A percentile compares a stretch with the other conserved stretches of the same genome.
Evolutionary conservation across 2,113 vertebrate genomes (phyloP).

Genomic region (Delphinus delphis): DNA sequence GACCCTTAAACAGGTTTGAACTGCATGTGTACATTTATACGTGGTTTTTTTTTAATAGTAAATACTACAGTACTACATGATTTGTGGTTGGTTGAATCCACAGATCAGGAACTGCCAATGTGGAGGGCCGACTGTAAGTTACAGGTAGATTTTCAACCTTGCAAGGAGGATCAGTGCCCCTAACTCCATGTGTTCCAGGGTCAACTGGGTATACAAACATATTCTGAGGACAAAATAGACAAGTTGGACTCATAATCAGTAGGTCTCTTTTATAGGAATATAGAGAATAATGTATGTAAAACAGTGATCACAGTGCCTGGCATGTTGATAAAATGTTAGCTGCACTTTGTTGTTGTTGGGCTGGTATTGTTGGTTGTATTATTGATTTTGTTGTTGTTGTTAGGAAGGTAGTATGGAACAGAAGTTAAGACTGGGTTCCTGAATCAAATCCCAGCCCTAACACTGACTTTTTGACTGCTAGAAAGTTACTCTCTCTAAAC

Average conservation of each 20-base stretch:
- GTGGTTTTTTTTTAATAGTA: not conserved
- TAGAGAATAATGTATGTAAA: not conserved
- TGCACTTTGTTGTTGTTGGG: not conserved
- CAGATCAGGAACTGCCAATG: not conserved
- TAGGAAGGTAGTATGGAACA: not conserved
- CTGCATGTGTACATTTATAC: not conserved
- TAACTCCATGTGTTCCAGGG: not conserved
- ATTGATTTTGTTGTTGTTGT: not conserved
- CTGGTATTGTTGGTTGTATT: not conserved
- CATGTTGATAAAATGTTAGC: not conserved
- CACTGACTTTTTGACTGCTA: not conserved
- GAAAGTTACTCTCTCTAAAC: not conserved
- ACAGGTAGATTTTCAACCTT: not conserved
- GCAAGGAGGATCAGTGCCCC: not conserved
- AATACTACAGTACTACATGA: not conserved
- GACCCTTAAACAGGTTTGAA: not conserved
- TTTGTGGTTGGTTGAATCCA: not conserved
- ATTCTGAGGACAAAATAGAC: not conserved
- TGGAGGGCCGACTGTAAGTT: not conserved
- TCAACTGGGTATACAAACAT: not conserved
- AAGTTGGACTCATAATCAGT: not conserved
- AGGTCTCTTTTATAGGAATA: not conserved
- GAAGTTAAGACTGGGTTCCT: not conserved
- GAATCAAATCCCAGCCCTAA: not conserved
- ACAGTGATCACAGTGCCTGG: not conserved